Base-by-base conservation (phyloP, 1,140 invertebrate genomes). In the Cherax destructor region DNA sequence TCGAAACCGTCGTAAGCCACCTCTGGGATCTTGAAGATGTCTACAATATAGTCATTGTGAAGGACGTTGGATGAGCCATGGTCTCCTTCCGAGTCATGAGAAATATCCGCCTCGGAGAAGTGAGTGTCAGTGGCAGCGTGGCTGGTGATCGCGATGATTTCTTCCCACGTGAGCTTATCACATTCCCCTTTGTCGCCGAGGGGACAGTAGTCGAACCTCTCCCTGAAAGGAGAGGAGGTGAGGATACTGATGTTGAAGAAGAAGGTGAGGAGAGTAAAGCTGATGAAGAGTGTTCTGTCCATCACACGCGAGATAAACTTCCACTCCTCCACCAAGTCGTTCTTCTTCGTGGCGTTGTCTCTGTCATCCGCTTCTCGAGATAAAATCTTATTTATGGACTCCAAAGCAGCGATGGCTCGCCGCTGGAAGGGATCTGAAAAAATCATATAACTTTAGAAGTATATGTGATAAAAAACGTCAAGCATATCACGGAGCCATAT, bases 221-320 rank as follows among this genome's bases (percentile, higher is more conserved):
- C 84, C 7, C 86, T 79, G 79, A 90, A 92, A 5, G 93, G 93
- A 21, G 93, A 93, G 49, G 92, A 92, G 50, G 92, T 92, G 72
- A 93, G 92, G 69, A 93, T 93, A 72, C 52, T 72, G 10, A 93
- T 18, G 89, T 93, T 93, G 74, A 93, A 93, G 59, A 92, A n/a
- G 61, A 92, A 50, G 21, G 77, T 74, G 56, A 56, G 79, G n/a
- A 78, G 4, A 80, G 83, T 92, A 85, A 93, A 93, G 47, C 50
- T 24, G 74, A 92, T 88, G 91, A 92, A 92, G 77, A 92, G 83
- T 16, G 92, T 79, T 13, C 91, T 81, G 86, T 93, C 93, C 77
- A 92, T 69, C n/a, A 93, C 93, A 13, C 92, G 81, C 1, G 93
- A 88, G 18, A 93, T 77, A 76, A 93, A 92, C 74, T 92, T 91